These are phyloP conservation scores for Peromyscus attwateri DNA, from an alignment of 2,797 vertebrate genomes.

Conservation along the genomic window DNA sequence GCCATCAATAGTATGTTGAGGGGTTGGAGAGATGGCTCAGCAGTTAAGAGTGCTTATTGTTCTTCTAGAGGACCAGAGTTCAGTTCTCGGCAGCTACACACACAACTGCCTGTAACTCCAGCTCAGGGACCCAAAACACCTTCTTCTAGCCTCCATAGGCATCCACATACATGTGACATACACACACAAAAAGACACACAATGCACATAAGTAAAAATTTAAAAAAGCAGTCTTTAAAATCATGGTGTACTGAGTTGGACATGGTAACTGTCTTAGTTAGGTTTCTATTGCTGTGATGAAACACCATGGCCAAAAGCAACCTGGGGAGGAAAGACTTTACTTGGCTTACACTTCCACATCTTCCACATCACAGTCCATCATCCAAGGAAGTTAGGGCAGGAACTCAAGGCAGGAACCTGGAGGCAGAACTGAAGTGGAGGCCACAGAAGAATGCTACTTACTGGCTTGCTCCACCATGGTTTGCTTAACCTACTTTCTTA, in stretches of 20 bases:
- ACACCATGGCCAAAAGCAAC: not conserved
- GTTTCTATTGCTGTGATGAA: not conserved
- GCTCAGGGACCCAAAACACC: not conserved
- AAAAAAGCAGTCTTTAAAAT: not conserved
- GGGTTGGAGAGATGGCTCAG: not conserved
- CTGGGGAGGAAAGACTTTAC: not conserved
- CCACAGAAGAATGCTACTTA: not conserved
- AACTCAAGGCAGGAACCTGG: not conserved
- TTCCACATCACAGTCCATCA: not conserved
- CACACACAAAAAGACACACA: not conserved
- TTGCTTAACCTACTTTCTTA: not conserved
- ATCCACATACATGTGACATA: not conserved
- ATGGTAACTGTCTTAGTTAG: not conserved
- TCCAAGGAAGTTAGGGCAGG: not conserved
- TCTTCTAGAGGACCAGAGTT: not conserved
- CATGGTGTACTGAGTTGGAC: not conserved
- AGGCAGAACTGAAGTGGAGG: not conserved
- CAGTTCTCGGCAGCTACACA: not conserved
- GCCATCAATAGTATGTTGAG: not conserved
- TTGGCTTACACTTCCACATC: not conserved
- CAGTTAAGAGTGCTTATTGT: not conserved
- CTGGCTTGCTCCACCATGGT: not conserved
- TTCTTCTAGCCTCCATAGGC: not conserved
- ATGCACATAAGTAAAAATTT: not conserved
- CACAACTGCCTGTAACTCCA: not conserved